Conservation (phyloP, 2,888 invertebrate genomes). For the Melanostoma mellinum region DNA sequence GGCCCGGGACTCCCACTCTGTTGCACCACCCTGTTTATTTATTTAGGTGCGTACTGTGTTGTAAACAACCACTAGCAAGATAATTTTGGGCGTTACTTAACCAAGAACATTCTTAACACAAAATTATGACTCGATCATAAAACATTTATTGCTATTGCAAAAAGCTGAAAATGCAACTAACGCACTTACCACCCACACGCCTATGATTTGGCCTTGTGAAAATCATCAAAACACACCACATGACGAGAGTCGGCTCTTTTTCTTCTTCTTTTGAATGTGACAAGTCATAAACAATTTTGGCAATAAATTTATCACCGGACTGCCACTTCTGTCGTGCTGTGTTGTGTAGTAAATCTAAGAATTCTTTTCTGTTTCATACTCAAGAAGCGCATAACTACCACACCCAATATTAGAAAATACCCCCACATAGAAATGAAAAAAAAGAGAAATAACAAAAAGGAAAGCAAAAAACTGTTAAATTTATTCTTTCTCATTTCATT, state of each 20-base stretch:
- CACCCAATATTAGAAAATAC: not conserved
- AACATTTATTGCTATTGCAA: too few species aligned
- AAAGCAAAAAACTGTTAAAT: constrained; percentile 24
- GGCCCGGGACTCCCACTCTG: too few species aligned
- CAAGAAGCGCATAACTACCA: not conserved
- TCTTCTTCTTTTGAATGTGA: constrained; percentile 14
- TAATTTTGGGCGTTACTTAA: too few species aligned
- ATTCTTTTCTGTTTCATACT: not conserved
- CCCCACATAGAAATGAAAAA: not conserved
- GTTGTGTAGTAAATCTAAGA: constrained; percentile 4
- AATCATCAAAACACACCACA: not conserved
- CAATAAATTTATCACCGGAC: constrained; percentile 20
- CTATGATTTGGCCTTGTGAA: not conserved
- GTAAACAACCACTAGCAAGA: too few species aligned
- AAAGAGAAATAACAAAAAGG: constrained; percentile 11
- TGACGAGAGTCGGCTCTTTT: not conserved
- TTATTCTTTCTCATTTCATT: constrained; percentile 23
- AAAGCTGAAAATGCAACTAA: too few species aligned
- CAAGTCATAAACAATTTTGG: constrained; percentile 30
- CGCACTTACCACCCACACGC: too few species aligned
- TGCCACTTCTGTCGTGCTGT: not conserved
- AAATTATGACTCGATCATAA: too few species aligned
- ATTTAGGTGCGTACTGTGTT: too few species aligned
- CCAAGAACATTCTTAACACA: too few species aligned
- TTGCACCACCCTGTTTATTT: too few species aligned